Base-by-base conservation (phyloP, 1,140 invertebrate genomes). In the Calliopsis andreniformis region DNA sequence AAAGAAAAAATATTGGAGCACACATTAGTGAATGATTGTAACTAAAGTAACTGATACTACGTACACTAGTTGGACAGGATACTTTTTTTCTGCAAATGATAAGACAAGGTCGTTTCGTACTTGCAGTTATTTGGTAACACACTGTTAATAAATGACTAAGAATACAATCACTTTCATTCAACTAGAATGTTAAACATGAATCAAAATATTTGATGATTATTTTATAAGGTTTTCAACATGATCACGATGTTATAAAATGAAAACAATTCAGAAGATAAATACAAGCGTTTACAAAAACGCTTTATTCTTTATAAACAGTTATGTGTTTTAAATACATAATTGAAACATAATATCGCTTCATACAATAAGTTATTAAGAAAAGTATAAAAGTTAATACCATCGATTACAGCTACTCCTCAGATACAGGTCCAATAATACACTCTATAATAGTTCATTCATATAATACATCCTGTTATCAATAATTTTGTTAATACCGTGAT, bases 231-330 rank as follows among this genome's bases (percentile, higher is more conserved):
- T 49, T 14, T 49, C 25, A 14, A 55, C 23, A 20, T 51, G 58
- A 70, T 23, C 30, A 42, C 51, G 58, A 63, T 59, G 42, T 25
- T 14, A 55, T 66, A 32, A 32, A 67, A 75, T 39, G 42, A 59
- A 45, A 59, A 69, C 16, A 68, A 68, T 69, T 69, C n/a, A 18
- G 35, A 51, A 51, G 32, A 76, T 59, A 23, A 69, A 51, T 51
- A 18, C 8, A 59, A 61, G 53, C 66, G 64, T 75, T 67, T 75
- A n/a, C 10, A 14, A 39, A 51, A 76, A 76, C 73, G 66, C 73
- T 51, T 69, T 69, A 69, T 68, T 76, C 10, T 53, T 69, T 47
- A 69, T 39, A 69, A 59, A 51, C 18, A 23, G 39, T n/a, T 10
- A 56, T 66, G 28, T 8, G n/a, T n/a, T 6, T 64, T 64, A 56